Evolutionary conservation across 2,113 vertebrate genomes (phyloP), one percentile per base, ranked within the genome.

Genomic region (Nannobrachium achirus): DNA sequence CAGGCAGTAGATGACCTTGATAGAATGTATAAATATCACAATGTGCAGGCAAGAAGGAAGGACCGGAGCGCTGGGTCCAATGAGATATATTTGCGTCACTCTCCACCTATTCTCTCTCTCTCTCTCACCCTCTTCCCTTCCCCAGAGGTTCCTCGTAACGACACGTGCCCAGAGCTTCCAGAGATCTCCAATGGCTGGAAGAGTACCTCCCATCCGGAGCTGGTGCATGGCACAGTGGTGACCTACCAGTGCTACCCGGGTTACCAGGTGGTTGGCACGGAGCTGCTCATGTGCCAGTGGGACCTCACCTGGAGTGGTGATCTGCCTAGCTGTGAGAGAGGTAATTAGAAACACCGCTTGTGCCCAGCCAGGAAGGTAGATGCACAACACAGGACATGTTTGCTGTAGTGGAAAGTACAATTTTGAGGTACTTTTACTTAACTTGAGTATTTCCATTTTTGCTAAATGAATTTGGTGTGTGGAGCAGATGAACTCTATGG

Each of bases 281-380:
- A 97, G 81, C 91, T 96, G 71, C 94, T 98, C 63, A 97, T 98
- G 95, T 98, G 97, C 72, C 97, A 98, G 75, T 98, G 97, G 97
- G 97, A 98, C 84, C 91, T 98, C 70, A 96, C 95, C 0, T 98
- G 97, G 97, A 98, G 96, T 0, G 95, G 94, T 0, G 96, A 98
- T 78, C 81, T 97, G 44, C 97, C 97, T 0, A 90, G 92, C 71
- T 98, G 97, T 25, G 95, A 98, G 66, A 91, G 92, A 85, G 95
- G 97, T 97, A 74, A 94, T 91, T 39, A 39, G 8, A 44, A 42
- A 33, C 25, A 33, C 25, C 25, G 6, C 25, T 33, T 33, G 25
- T 33, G 25, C 25, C 25, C 25, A 33, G 25, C 25, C 25, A 33
- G 3, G 25, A 33, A 33, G n/a, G n/a, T n/a, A n/a, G n/a, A n/a